Evolutionary conservation across 2,797 vertebrate genomes (phyloP), one percentile per base, ranked within the genome.

Genomic region (Rhabdomys pumilio): DNA sequence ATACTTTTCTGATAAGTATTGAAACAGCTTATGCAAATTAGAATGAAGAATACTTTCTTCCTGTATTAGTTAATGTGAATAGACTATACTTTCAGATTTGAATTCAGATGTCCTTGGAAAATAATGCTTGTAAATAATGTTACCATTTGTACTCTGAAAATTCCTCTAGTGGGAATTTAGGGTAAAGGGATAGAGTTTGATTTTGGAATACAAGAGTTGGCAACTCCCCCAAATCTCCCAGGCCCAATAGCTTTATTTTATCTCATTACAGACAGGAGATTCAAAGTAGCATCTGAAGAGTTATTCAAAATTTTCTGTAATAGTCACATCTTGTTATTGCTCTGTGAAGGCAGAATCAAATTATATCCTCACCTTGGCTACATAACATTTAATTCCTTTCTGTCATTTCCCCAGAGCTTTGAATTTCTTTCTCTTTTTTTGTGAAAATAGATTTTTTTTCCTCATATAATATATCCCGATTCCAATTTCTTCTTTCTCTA

Each of bases 71-170:
- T 90, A 59, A 61, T 69, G 2, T 22, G 90, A 80, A 34, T n/a
- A 76, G 38, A 85, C 85, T 90, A 53, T 53, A 93, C 34, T 81
- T 93, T 95, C 38, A 61, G 17, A 90, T 90, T 90, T 86, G 6
- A 81, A 73, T 93, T 80, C 9, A 82, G 50, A 61, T 57, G 22
- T 81, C 15, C 50, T 90, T 90, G 75, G 24, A 29, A 86, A 29
- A 91, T 72, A 77, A 88, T 81, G 10, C 9, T 77, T 87, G 77
- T 72, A 83, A 87, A 93, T 44, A 82, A 72, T 67, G 7, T 4
- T 89, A 8, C 31, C 20, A 82, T 3, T 77, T 26, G 50, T 83
- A 67, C 44, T 57, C 41, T 29, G 13, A 1, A 87, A 69, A 93
- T 63, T 65, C 67, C n/a, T 93, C 61, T 10, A 61, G 69, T 14